Base-by-base conservation (phyloP, 2,797 vertebrate species). In the Valencia hispanica region DNA sequence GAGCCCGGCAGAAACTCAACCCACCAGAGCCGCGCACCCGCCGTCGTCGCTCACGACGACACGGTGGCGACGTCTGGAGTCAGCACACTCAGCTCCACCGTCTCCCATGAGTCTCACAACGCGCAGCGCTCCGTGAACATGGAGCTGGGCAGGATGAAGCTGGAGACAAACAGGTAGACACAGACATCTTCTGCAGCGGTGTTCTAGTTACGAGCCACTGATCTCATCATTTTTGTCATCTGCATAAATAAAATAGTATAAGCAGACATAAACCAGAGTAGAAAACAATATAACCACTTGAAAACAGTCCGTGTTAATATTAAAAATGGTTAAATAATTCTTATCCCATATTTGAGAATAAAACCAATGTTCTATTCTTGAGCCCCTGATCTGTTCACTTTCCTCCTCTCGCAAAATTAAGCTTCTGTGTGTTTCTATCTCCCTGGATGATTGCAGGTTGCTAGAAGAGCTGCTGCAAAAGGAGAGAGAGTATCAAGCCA, bases 31-130 rank as follows among this genome's bases (percentile, higher is more conserved):
- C 92, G 93, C 20, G 94, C 77, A 12, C 93, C 95, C 8, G 93
- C 96, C 7, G 91, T 86, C 15, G 91, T 90, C 12, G 73, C 94
- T 50, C 92, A 96, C 32, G 98, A 99, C 63, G 98, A 99, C 89
- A 96, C 95, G 0, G 96, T 98, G 88, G 97, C 91, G 84, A 99
- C 98, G 30, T 99, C 98, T 0, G 98, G 98, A 30, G 97, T 99
- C 79, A 99, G 98, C 96, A 99, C 98, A 0, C 98, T 99, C 91
- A 99, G 97, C 89, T 99, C 98, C 72, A 98, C 97, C 0, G 94
- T 97, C 5, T 99, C 98, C 1, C 97, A 97, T 15, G 97, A 94
- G 78, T 98, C 97, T 57, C 97, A 97, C 70, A 95, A 88, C 17
- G 96, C 94, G 32, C 97, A 97, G 86, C 96, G 96, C 15, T 96